Conservation (phyloP, 1,140 invertebrate species). For the Anthonomus grandis region DNA sequence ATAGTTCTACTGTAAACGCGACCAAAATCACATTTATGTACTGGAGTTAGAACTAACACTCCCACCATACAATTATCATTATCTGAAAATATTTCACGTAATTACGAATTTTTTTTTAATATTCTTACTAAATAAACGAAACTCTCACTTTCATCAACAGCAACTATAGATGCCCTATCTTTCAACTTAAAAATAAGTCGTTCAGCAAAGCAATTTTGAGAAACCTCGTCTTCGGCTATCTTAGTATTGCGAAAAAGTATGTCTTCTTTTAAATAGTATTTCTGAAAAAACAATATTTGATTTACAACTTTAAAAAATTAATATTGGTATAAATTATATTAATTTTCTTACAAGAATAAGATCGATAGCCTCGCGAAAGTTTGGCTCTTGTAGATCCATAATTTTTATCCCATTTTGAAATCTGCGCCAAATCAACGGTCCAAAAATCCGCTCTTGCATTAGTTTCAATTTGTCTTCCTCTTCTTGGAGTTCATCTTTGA, state of each 20-base stretch:
- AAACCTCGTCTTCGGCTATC: constrained; percentile 52
- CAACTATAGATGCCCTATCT: constrained; percentile 60
- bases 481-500: constrained; percentile 39
- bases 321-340: not conserved
- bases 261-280: constrained; percentile 54
- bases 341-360: constrained; percentile 51
- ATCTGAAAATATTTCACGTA: constrained; percentile 4
- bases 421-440: constrained; percentile 57
- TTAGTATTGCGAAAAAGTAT: constrained; percentile 50
- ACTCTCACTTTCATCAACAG: constrained; percentile 51
- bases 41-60: constrained; percentile 36
- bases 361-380: constrained; percentile 55
- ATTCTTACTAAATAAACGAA: not conserved
- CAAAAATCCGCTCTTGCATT: constrained; percentile 49
- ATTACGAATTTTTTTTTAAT: constrained; percentile 3
- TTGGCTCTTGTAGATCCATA: constrained; percentile 55
- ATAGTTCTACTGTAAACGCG: constrained; percentile 39
- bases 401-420: constrained; percentile 54
- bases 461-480: constrained; percentile 38
- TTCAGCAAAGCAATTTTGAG: constrained; percentile 53
- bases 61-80: constrained; percentile 35
- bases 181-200: constrained; percentile 56
- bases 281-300: too few relatives aligned
- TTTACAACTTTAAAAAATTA: too few relatives aligned
- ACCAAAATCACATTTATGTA: constrained; percentile 40